phyloP scores from a whole-genome alignment of 2,113 vertebrate genomes.

The Bos taurus region ARS-UCD2.0 NC_037328.1:13346501-13347000 shows the following conservation, averaged over 20 bases:
- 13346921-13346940: neutral
- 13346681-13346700: neutral
- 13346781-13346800: neutral
- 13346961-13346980: neutral
- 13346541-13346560: neutral
- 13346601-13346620: neutral
- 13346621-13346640: neutral
- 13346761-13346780: neutral
- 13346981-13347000: neutral
- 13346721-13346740: neutral
- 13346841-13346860: neutral
- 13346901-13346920: neutral
- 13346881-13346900: neutral
- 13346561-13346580: neutral
- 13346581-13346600: neutral
- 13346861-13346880: neutral
- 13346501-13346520: neutral
- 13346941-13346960: neutral
- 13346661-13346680: neutral
- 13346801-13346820: neutral
- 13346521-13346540: neutral
- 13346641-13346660: neutral
- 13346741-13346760: neutral
- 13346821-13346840: neutral
- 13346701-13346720: neutral